Evolutionary conservation across 2,888 invertebrate species (phyloP).

Genomic region (Papilio protenor): DNA sequence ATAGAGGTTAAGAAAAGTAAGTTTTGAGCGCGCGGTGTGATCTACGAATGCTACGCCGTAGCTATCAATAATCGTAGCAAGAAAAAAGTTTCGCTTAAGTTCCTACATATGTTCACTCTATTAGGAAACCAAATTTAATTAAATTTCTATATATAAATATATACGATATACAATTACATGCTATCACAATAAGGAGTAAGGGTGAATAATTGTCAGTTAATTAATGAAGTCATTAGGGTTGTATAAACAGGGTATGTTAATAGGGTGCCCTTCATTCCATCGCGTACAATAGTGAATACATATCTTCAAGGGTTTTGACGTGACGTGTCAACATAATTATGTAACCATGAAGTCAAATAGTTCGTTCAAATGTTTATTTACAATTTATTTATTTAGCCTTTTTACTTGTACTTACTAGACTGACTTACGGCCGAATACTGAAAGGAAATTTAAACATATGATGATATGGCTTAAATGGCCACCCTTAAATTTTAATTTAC

Average conservation of each 20-base stretch:
- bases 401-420: neutral
- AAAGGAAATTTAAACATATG: no score
- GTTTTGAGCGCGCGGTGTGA: no score
- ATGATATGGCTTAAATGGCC: no score
- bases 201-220: conserved; percentile 21
- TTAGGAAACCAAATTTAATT: neutral
- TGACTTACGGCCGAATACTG: no score
- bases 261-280: conserved; percentile 2
- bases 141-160: neutral
- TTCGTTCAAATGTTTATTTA: conserved; percentile 1
- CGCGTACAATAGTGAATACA: conserved; percentile 9
- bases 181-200: neutral
- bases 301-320: conserved; percentile 14
- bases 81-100: neutral
- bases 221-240: conserved; percentile 22
- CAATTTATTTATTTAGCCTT: neutral
- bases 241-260: conserved; percentile 4
- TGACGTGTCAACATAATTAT: conserved; percentile 8
- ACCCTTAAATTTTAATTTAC: no score
- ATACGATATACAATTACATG: neutral
- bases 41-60: conserved; percentile 10
- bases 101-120: neutral
- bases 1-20: neutral
- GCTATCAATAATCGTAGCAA: neutral
- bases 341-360: neutral